Conservation (phyloP, 2,888 invertebrate genomes). For the Drosophila ezoana region DNA sequence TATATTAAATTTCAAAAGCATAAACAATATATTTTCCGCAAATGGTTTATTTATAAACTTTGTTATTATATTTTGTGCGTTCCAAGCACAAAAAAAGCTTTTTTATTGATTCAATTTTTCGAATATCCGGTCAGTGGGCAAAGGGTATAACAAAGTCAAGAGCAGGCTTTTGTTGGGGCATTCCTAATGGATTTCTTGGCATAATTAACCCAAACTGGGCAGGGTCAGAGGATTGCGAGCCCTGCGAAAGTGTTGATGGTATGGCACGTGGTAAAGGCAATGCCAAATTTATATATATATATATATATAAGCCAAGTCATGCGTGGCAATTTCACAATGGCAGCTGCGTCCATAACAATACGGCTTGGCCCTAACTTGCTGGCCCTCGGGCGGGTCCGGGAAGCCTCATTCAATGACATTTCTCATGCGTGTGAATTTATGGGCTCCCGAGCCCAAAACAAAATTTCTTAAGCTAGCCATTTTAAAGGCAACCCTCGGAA, state of each 20-base stretch:
- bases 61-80: too few species aligned
- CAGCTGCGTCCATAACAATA: conserved; percentile 72
- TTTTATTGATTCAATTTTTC: too few species aligned
- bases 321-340: conserved; percentile 69
- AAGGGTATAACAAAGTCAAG: conserved; percentile 54
- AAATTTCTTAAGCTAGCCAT: conserved; percentile 45
- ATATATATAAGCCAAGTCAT: conserved; percentile 64
- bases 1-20: too few species aligned
- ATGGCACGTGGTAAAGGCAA: conserved; percentile 28
- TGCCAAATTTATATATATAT: conserved; percentile 29
- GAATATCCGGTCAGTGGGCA: not conserved
- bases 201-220: conserved; percentile 68
- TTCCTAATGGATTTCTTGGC: conserved; percentile 69
- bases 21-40: too few species aligned
- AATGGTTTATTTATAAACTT: too few species aligned
- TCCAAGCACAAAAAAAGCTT: too few species aligned
- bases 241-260: conserved; percentile 63
- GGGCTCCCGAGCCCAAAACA: conserved; percentile 39
- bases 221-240: conserved; percentile 33
- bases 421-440: conserved; percentile 76
- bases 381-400: not conserved
- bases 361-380: conserved; percentile 9
- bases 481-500: conserved; percentile 46
- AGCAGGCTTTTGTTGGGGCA: conserved; percentile 28
- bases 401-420: conserved; percentile 72